A percentile compares a stretch with the other conserved stretches of the same genome.
Conservation (phyloP, 2,113 vertebrate species). For the Apodemus speciosus region DNA sequence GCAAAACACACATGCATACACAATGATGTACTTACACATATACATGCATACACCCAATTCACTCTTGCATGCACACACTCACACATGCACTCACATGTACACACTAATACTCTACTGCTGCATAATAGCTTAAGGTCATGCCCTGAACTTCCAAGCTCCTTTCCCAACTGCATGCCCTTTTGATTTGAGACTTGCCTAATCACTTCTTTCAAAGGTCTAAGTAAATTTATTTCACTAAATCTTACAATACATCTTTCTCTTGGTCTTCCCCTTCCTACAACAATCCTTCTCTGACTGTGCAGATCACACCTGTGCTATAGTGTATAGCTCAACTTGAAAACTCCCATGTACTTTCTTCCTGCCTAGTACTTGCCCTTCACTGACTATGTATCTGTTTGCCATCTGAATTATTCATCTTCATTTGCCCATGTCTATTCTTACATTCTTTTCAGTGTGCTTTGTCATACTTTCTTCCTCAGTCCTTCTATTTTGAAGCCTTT, state of each 20-base stretch:
- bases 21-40: not conserved
- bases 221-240: not conserved
- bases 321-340: not conserved
- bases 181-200: no score
- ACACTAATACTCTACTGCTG: no score
- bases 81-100: not conserved
- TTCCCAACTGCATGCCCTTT: no score
- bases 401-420: not conserved
- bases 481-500: not conserved
- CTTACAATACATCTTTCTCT: not conserved
- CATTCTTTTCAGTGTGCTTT: not conserved
- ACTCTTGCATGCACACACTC: not conserved
- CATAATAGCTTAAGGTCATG: no score
- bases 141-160: no score
- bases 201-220: no score
- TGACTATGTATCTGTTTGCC: not conserved
- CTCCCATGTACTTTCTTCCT: fast-evolving
- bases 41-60: not conserved
- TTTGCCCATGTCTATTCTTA: not conserved
- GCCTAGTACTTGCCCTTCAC: not conserved
- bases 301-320: not conserved
- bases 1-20: not conserved
- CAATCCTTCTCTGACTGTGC: not conserved
- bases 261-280: not conserved
- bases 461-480: fast-evolving